Percentiles rank a stretch among this genome's conserved stretches.
phyloP scores from a whole-genome alignment of 1,140 invertebrate genomes.

The Zaprionus ornatus region DNA sequence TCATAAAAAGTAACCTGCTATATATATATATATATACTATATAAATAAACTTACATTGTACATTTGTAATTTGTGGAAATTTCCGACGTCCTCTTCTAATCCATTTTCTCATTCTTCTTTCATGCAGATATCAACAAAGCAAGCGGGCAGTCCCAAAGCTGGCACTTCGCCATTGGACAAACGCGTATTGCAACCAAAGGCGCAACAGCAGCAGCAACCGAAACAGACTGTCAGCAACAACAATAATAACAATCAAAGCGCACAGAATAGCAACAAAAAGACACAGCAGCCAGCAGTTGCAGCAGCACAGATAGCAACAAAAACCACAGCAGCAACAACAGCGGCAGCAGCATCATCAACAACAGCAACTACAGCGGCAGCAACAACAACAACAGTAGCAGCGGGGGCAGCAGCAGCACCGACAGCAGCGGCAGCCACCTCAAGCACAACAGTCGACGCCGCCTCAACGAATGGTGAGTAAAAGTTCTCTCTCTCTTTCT shows the following conservation, averaged over 20 bases:
- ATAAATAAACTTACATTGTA: neutral
- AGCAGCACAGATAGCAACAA: slow-evolving; percentile 43
- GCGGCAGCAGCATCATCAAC: slow-evolving; percentile 23
- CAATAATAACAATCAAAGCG: slow-evolving; percentile 48
- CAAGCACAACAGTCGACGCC: slow-evolving; percentile 41
- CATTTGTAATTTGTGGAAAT: slow-evolving; percentile 4
- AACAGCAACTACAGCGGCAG: slow-evolving; percentile 22
- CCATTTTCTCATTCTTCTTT: slow-evolving; percentile 10
- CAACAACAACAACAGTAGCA: slow-evolving; percentile 40
- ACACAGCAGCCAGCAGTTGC: slow-evolving; percentile 57
- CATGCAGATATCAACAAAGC: slow-evolving; percentile 82
- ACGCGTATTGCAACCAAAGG: slow-evolving; percentile 84
- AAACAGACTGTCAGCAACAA: slow-evolving; percentile 47
- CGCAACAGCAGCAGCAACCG: slow-evolving; percentile 72
- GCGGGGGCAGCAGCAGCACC: slow-evolving; percentile 18
- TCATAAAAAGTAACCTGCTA: neutral
- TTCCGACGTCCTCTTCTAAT: neutral
- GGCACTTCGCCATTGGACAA: slow-evolving; percentile 83
- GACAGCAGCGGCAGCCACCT: slow-evolving; percentile 23
- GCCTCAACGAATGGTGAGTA: slow-evolving; percentile 62
- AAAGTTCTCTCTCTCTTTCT: slow-evolving; percentile 9
- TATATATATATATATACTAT: neutral
- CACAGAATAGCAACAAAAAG: slow-evolving; percentile 58
- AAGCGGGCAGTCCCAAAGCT: slow-evolving; percentile 75
- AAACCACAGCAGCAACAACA: slow-evolving; percentile 47